phyloP scores from a whole-genome alignment of 2,113 vertebrate species.

The Heptranchias perlo region DNA sequence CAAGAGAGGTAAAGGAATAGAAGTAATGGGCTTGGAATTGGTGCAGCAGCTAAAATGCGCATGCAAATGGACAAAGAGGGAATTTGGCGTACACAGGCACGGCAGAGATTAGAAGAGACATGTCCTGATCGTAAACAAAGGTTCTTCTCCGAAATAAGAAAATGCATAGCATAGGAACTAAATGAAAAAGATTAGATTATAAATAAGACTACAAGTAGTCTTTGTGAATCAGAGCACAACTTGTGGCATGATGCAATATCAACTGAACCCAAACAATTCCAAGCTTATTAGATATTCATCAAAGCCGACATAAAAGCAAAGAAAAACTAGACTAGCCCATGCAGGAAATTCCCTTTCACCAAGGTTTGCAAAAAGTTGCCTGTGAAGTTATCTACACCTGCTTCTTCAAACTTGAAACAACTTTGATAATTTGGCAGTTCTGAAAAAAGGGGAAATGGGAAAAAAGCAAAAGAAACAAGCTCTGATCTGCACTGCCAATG shows the following conservation, averaged over 20 bases:
- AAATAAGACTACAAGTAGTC: neutral
- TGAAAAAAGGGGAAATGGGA: neutral
- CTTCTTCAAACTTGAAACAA: slow-evolving; percentile 28
- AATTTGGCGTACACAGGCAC: neutral
- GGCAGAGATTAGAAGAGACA: neutral
- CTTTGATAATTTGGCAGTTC: slow-evolving; percentile 20
- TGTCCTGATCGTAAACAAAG: neutral
- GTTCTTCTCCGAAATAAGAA: slow-evolving; percentile 11
- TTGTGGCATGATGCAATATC: neutral
- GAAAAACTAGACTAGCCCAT: slow-evolving; percentile 10
- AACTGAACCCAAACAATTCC: slow-evolving; percentile 29
- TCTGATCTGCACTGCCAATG: neutral
- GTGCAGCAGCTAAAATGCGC: neutral
- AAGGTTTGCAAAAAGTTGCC: slow-evolving; percentile 1
- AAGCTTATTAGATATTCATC: slow-evolving; percentile 39
- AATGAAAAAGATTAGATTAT: neutral
- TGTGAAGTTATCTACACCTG: slow-evolving; percentile 14
- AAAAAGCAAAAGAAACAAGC: neutral
- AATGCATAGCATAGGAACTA: neutral
- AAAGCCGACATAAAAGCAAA: slow-evolving; percentile 40
- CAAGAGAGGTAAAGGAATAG: too few relatives aligned
- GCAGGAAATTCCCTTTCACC: slow-evolving; percentile 40
- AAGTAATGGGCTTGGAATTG: too few relatives aligned
- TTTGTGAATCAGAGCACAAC: slow-evolving; percentile 21
- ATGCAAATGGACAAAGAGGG: neutral